These are phyloP conservation scores for Lasius fuliginosus DNA, from an alignment of 2,888 invertebrate genomes.

Conservation along the genomic window DNA sequence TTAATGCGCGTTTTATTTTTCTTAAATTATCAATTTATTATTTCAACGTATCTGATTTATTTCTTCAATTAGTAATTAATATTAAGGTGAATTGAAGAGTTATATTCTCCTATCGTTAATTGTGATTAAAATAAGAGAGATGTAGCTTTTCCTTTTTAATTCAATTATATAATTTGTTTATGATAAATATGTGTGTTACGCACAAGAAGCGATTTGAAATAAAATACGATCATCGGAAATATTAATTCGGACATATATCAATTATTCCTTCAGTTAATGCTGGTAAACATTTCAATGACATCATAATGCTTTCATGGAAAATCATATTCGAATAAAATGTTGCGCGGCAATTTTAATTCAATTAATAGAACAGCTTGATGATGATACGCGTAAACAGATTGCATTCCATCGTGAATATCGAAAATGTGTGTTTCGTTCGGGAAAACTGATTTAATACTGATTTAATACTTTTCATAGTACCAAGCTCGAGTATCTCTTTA, in stretches of 20 bases:
- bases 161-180: slow-evolving; percentile 23
- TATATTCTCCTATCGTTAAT: not conserved
- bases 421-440: slow-evolving; percentile 25
- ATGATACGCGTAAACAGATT: slow-evolving; percentile 50
- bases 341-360: slow-evolving; percentile 42
- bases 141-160: not conserved
- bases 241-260: slow-evolving; percentile 40
- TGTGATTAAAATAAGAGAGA: not conserved
- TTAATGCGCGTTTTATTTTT: not conserved
- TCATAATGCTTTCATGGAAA: slow-evolving; percentile 45
- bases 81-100: not conserved
- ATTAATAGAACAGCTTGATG: slow-evolving; percentile 49
- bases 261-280: slow-evolving; percentile 42
- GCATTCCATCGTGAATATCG: slow-evolving; percentile 22
- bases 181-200: slow-evolving; percentile 19
- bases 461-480: slow-evolving; percentile 35
- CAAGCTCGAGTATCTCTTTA: slow-evolving; percentile 26
- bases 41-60: not conserved
- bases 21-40: slow-evolving; percentile 3
- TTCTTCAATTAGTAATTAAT: not conserved
- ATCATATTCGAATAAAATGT: slow-evolving; percentile 33
- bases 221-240: slow-evolving; percentile 27
- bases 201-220: slow-evolving; percentile 34
- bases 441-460: slow-evolving; percentile 39
- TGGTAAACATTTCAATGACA: slow-evolving; percentile 44